phyloP scores from a whole-genome alignment of 2,113 vertebrate species.

The Tupaia chinensis region DNA sequence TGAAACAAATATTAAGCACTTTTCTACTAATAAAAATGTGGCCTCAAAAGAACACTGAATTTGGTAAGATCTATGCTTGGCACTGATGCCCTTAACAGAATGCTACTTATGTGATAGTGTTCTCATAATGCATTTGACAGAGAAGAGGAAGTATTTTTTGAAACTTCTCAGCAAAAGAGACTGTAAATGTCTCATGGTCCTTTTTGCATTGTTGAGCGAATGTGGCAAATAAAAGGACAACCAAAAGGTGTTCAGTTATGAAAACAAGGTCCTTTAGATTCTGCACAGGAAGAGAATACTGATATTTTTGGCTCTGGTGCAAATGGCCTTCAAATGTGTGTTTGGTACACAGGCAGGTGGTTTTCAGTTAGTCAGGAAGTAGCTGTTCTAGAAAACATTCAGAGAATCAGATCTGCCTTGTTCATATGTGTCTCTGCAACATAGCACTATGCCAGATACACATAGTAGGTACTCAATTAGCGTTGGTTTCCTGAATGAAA shows the following conservation, averaged over 20 bases:
- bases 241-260: not conserved
- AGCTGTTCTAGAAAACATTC: not conserved
- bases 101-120: conserved; percentile 51
- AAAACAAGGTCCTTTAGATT: not conserved
- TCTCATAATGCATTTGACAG: conserved; percentile 50
- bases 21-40: conserved; percentile 36
- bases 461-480: not conserved
- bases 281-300: not conserved
- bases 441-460: not conserved
- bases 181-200: not conserved
- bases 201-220: conserved; percentile 18
- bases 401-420: not conserved
- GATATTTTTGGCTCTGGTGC: not conserved
- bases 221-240: conserved; percentile 45
- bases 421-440: not conserved
- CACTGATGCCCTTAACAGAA: conserved; percentile 33
- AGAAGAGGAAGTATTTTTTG: not conserved
- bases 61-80: conserved; percentile 34
- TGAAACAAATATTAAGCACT: conserved; percentile 24
- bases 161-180: not conserved
- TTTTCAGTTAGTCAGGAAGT: conserved; percentile 5
- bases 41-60: conserved; percentile 37
- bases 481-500: not conserved
- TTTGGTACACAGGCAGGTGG: not conserved
- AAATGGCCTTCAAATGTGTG: not conserved